Evolutionary conservation across 2,797 vertebrate genomes (phyloP).

Genomic region (Fundulus diaphanus): DNA sequence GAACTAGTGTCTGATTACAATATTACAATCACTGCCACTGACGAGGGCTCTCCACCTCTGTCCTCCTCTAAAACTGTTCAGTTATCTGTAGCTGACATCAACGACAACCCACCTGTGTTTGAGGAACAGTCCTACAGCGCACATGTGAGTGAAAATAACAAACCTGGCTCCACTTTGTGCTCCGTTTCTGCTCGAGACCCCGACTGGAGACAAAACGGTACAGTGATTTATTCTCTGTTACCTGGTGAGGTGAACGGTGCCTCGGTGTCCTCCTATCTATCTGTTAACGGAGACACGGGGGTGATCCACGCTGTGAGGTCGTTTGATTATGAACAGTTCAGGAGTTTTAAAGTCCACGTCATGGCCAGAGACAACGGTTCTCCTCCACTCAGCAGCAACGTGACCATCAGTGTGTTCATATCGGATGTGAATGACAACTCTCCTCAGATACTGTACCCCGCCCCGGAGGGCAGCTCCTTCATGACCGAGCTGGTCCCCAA

Average conservation of each 20-base stretch:
- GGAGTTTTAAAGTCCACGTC: constrained; percentile 69
- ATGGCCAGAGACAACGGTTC: constrained; percentile 80
- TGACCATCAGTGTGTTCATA: constrained; percentile 60
- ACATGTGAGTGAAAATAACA: constrained; percentile 65
- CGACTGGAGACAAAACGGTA: constrained; percentile 58
- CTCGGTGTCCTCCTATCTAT: constrained; percentile 70
- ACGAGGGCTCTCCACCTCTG: neutral
- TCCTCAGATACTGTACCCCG: constrained; percentile 67
- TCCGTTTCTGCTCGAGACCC: constrained; percentile 64
- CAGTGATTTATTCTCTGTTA: constrained; percentile 68
- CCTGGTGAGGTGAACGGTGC: constrained; percentile 53
- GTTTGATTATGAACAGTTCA: constrained; percentile 63
- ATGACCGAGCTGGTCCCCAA: constrained; percentile 64
- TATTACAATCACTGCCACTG: constrained; percentile 60
- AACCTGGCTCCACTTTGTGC: constrained; percentile 61
- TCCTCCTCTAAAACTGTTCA: constrained; percentile 41
- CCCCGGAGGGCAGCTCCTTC: constrained; percentile 42
- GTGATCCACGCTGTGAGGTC: constrained; percentile 76
- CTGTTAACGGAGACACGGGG: constrained; percentile 73
- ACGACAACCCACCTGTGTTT: constrained; percentile 64
- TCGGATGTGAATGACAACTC: constrained; percentile 76
- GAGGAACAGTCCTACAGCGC: constrained; percentile 60
- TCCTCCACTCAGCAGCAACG: constrained; percentile 68
- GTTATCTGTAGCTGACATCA: constrained; percentile 52
- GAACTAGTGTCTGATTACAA: constrained; percentile 62